Evolutionary conservation across 2,888 invertebrate species (phyloP), one percentile per base, ranked within the genome.

Genomic region (Marasmarcha lunaedactyla): DNA sequence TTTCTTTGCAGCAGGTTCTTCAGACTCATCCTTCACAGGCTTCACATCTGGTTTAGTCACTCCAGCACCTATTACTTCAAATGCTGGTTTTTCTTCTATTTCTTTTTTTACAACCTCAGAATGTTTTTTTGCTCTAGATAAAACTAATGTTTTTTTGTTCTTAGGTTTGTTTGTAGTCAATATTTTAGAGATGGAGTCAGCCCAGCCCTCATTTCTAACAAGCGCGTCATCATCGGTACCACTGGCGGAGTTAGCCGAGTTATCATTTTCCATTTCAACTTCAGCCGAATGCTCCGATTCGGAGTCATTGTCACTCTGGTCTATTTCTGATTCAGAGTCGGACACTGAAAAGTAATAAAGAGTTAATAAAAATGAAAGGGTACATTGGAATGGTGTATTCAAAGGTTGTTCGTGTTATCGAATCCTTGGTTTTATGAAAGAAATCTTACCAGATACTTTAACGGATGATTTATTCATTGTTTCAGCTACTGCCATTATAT

Each of bases 101-200:
- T 67, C 64, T 45, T 67, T 74, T 49, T 79, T 77, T 10, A 74
- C 59, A 27, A 85, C 64, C 38, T 88, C 87, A 2, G 83, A 85
- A 40, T 89, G 63, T 64, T 91, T 92, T 59, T 92, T 94, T 0
- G 94, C 94, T 59, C 91, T 89, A 0, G 93, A 91, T 27, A 95
- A 66, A 0, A 94, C 91, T 39, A 92, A 70, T 0, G 89, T 86
- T 61, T 90, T 92, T 52, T 91, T 91, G 33, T 87, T 85, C 65
- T 90, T 90, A 0, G 92, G 90, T 60, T 92, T 91, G 15, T 87
- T 90, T 1, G 90, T 87, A 43, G 86, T 87, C 14, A 95, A 78
- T 48, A 95, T 91, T 70, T 93, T 93, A 5, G 89, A 84, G 59
- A 95, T 88, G 0, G 91, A 93, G 71, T 94, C 90, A 1, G 92